phyloP scores from a whole-genome alignment of 2,113 vertebrate species.

The Xenopus laevis region DNA sequence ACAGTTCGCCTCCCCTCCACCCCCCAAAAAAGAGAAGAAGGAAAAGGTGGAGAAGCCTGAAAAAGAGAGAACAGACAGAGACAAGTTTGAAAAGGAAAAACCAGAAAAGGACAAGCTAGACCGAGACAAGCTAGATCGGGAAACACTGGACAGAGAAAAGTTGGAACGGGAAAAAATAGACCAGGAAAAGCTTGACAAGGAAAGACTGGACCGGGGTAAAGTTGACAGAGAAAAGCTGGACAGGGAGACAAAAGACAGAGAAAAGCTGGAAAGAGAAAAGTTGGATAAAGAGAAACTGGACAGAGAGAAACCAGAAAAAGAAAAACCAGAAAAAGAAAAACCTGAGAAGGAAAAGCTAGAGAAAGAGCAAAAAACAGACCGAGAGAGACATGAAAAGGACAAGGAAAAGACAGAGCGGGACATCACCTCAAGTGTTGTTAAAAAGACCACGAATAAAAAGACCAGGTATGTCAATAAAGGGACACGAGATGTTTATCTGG shows the following conservation, averaged over 20 bases:
- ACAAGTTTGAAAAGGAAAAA: slow-evolving; percentile 53
- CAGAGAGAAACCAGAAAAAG: slow-evolving; percentile 69
- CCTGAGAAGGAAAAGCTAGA: not conserved
- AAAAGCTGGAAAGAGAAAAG: slow-evolving; percentile 68
- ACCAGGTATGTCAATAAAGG: slow-evolving; percentile 76
- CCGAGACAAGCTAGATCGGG: slow-evolving; percentile 1
- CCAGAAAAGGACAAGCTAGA: slow-evolving; percentile 49
- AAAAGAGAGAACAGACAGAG: slow-evolving; percentile 78
- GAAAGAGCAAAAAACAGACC: slow-evolving; percentile 13
- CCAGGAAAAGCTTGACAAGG: slow-evolving; percentile 73
- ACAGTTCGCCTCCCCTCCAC: slow-evolving; percentile 93
- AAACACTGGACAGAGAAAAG: slow-evolving; percentile 46
- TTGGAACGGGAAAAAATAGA: slow-evolving; percentile 68
- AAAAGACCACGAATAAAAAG: slow-evolving; percentile 95
- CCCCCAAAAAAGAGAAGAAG: slow-evolving; percentile 92
- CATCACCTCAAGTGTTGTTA: slow-evolving; percentile 81
- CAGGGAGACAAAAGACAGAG: slow-evolving; percentile 63
- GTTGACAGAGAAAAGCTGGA: slow-evolving; percentile 81
- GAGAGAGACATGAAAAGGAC: slow-evolving; percentile 66
- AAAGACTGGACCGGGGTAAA: slow-evolving; percentile 88
- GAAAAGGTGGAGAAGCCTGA: slow-evolving; percentile 88
- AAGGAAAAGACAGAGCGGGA: slow-evolving; percentile 93
- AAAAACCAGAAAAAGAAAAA: slow-evolving; percentile 49
- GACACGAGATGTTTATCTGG: not conserved
- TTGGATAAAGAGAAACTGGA: slow-evolving; percentile 78